These are phyloP conservation scores for Macrobrachium rosenbergii DNA, from an alignment of 1,140 invertebrate species.

Conservation along the genomic window DNA sequence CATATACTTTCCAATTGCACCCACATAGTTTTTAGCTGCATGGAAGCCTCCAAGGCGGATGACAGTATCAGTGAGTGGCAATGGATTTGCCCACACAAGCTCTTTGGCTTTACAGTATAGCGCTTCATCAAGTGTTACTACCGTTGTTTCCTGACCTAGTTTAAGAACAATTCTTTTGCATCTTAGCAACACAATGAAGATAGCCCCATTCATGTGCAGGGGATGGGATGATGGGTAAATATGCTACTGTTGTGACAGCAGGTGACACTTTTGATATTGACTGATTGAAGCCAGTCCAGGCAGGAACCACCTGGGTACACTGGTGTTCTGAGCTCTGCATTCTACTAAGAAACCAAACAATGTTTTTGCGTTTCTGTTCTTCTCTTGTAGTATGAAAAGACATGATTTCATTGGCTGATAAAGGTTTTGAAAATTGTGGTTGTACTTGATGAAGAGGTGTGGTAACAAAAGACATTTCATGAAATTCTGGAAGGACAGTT, in stretches of 20 bases:
- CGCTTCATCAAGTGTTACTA: too few relatives aligned
- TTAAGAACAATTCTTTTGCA: too few relatives aligned
- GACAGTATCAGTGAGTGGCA: too few relatives aligned
- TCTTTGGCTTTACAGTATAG: too few relatives aligned
- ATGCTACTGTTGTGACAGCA: background rate
- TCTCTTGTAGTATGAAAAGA: background rate
- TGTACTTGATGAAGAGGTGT: background rate
- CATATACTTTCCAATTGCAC: too few relatives aligned
- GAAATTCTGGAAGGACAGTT: background rate
- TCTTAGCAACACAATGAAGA: too few relatives aligned
- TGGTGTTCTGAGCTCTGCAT: background rate
- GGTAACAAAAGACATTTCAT: background rate
- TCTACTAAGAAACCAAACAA: background rate
- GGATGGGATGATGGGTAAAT: background rate
- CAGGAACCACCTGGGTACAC: background rate
- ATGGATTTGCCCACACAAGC: too few relatives aligned
- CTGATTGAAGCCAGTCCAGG: background rate
- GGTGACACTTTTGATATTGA: background rate
- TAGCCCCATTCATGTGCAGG: constrained; percentile 1
- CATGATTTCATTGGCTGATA: too few relatives aligned
- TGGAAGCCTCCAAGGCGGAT: too few relatives aligned
- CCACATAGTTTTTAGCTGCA: too few relatives aligned
- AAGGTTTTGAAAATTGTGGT: too few relatives aligned
- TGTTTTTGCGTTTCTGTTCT: background rate
- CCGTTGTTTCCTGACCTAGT: too few relatives aligned